These are phyloP conservation scores for Pandemis corylana DNA, from an alignment of 2,888 invertebrate genomes.

Conservation along the genomic window DNA sequence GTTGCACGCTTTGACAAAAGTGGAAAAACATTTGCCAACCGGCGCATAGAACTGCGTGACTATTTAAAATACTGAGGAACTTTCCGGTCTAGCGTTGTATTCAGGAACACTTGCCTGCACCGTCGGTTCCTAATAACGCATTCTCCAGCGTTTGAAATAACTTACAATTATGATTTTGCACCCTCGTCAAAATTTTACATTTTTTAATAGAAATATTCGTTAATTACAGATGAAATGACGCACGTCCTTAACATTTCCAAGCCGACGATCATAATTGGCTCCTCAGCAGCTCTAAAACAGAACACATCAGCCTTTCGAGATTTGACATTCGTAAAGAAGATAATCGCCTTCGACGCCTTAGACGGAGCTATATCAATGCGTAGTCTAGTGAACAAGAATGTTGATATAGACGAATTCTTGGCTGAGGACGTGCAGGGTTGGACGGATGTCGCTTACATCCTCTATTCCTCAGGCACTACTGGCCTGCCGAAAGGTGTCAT, in stretches of 20 bases:
- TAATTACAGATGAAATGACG: conserved; percentile 83
- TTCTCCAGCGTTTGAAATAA: too few relatives aligned
- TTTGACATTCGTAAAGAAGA: conserved; percentile 68
- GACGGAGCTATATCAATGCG: conserved; percentile 44
- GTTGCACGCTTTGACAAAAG: too few relatives aligned
- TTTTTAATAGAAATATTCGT: neutral
- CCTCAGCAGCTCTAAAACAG: conserved; percentile 65
- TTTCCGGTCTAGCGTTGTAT: too few relatives aligned
- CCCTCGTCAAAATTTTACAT: too few relatives aligned
- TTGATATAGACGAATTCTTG: conserved; percentile 46
- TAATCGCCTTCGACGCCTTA: conserved; percentile 85
- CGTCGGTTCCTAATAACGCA: too few relatives aligned
- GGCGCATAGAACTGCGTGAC: too few relatives aligned
- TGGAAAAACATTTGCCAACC: too few relatives aligned
- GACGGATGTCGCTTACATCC: conserved; percentile 61
- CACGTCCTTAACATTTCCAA: conserved; percentile 88
- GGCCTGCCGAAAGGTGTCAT: conserved; percentile 92
- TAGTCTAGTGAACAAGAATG: conserved; percentile 75
- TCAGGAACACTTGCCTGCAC: too few relatives aligned
- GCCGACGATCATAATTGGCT: conserved; percentile 87
- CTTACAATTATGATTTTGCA: too few relatives aligned
- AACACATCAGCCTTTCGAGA: conserved; percentile 56
- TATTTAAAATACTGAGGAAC: too few relatives aligned
- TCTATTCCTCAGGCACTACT: conserved; percentile 89
- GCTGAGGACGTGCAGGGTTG: conserved; percentile 48